Evolutionary conservation across 2,113 vertebrate species (phyloP).

Genomic region (Murina feae): DNA sequence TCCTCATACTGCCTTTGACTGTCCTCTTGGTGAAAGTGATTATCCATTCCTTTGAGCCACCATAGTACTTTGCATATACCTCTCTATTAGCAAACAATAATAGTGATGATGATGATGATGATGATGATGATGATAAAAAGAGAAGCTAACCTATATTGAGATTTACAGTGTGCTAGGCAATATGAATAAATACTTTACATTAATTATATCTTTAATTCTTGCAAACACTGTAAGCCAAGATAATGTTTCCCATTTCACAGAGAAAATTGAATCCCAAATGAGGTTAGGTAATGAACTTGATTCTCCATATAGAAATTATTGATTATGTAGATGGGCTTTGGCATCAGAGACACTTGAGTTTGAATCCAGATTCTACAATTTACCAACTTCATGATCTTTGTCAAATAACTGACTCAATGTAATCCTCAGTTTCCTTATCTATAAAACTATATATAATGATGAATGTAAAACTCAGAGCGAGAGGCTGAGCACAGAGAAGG

Average conservation of each 20-base stretch:
- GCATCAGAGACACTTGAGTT: background rate
- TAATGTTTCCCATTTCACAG: background rate
- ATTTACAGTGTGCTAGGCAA: background rate
- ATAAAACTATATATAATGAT: background rate
- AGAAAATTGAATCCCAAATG: background rate
- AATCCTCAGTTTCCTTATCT: background rate
- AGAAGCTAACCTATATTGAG: background rate
- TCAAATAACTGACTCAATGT: background rate
- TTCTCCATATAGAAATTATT: background rate
- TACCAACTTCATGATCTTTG: background rate
- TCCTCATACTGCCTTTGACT: background rate
- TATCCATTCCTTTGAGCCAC: background rate
- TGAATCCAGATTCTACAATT: background rate
- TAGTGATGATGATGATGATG: background rate
- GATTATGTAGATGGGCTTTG: background rate
- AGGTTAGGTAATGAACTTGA: background rate
- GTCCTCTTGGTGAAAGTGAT: background rate
- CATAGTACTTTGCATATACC: background rate
- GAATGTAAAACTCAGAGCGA: background rate
- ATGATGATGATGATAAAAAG: background rate
- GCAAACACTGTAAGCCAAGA: background rate
- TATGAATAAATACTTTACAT: background rate
- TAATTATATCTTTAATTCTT: constrained; percentile 3
- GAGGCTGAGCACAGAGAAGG: background rate
- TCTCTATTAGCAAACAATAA: background rate